These are phyloP conservation scores for Abrostola tripartita DNA, from an alignment of 2,888 invertebrate species.

Conservation along the genomic window DNA sequence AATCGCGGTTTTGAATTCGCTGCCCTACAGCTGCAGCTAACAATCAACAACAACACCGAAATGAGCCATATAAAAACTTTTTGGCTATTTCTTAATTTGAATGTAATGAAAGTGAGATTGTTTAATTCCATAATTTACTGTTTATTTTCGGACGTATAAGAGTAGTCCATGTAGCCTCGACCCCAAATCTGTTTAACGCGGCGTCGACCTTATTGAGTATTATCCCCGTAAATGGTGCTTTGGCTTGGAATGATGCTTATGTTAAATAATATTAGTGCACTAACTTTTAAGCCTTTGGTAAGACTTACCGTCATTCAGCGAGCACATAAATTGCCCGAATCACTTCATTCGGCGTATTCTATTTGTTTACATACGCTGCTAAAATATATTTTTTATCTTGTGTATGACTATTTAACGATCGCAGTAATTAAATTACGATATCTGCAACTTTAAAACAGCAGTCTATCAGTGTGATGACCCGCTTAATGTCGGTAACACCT, in stretches of 20 bases:
- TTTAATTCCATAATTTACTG: constrained; percentile 69
- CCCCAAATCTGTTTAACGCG: constrained; percentile 74
- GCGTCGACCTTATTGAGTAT: constrained; percentile 70
- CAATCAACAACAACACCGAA: not conserved
- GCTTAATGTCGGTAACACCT: constrained; percentile 36
- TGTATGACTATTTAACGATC: too few relatives aligned
- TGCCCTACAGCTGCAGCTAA: not conserved
- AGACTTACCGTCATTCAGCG: constrained; percentile 38
- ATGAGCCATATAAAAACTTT: not conserved
- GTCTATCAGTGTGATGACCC: constrained; percentile 42
- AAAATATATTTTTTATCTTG: too few relatives aligned
- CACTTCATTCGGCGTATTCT: constrained; percentile 52
- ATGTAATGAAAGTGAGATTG: constrained; percentile 49
- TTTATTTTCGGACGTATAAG: constrained; percentile 75
- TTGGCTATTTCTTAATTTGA: not conserved
- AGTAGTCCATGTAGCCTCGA: constrained; percentile 73
- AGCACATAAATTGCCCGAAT: constrained; percentile 57
- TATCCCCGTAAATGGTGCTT: constrained; percentile 72
- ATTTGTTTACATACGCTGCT: constrained; percentile 57
- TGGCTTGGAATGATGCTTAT: constrained; percentile 68
- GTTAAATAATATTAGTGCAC: constrained; percentile 65
- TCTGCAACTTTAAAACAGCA: constrained; percentile 27
- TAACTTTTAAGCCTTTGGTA: constrained; percentile 53
- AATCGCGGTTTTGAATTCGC: too few relatives aligned
- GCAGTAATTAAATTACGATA: constrained; percentile 32